Conservation (phyloP, 2,888 invertebrate species). For the Octonoba sinensis region DNA sequence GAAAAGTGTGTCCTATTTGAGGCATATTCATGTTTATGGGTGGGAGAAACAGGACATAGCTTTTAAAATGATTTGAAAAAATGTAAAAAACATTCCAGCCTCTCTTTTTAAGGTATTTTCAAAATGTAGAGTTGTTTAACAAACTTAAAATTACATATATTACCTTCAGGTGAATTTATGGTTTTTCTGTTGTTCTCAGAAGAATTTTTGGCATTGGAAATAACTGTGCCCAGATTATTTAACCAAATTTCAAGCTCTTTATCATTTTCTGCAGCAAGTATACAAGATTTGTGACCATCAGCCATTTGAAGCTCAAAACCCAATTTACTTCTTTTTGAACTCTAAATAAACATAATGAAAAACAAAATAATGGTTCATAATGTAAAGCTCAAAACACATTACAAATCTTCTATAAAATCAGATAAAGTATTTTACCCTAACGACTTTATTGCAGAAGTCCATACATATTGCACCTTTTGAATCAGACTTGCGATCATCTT, state of each 20-base stretch:
- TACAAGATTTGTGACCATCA: conserved; percentile 86
- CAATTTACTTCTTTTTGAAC: conserved; percentile 85
- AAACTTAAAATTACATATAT: too few species aligned
- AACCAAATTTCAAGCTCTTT: conserved; percentile 88
- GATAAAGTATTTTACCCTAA: conserved; percentile 75
- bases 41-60: too few species aligned
- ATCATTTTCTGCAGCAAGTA: conserved; percentile 88
- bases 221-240: conserved; percentile 81
- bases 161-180: conserved; percentile 28
- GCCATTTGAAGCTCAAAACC: conserved; percentile 91
- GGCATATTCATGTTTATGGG: too few species aligned
- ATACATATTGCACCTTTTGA: conserved; percentile 92
- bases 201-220: conserved; percentile 48
- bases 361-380: not conserved
- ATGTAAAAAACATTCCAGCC: too few species aligned
- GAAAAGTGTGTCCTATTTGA: too few species aligned
- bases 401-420: not conserved
- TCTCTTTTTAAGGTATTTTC: too few species aligned
- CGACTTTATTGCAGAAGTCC: conserved; percentile 92
- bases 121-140: too few species aligned
- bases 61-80: too few species aligned
- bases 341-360: conserved; percentile 73
- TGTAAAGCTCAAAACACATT: not conserved
- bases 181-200: conserved; percentile 44
- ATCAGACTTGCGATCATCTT: conserved; percentile 92